Evolutionary conservation across 2,113 vertebrate species (phyloP).

Genomic region (Mixornis gularis): DNA sequence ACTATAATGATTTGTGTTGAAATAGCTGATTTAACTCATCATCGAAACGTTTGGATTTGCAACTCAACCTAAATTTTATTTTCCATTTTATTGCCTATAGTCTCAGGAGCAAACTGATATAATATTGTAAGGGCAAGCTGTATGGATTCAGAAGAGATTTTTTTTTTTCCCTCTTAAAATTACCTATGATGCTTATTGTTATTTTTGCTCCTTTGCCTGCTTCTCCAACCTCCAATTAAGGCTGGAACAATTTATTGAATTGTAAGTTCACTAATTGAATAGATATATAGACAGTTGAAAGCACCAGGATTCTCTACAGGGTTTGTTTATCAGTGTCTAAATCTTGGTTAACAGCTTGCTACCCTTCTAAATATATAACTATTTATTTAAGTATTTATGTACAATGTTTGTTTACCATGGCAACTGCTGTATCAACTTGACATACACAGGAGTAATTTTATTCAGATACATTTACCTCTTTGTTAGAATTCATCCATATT

Average conservation of each 20-base stretch:
- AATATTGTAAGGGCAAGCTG: not conserved
- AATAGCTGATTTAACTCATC: not conserved
- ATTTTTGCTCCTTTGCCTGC: not conserved
- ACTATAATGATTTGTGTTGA: not conserved
- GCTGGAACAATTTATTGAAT: not conserved
- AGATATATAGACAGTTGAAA: slow-evolving; percentile 24
- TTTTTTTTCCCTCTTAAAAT: not conserved
- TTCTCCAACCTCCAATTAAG: not conserved
- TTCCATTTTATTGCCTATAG: not conserved
- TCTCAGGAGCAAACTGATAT: not conserved
- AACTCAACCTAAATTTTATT: not conserved
- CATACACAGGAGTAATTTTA: slow-evolving; percentile 4
- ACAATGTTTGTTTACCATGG: slow-evolving; percentile 29
- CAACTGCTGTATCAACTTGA: slow-evolving; percentile 36
- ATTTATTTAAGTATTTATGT: slow-evolving; percentile 44
- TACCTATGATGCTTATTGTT: not conserved
- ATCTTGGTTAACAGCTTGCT: slow-evolving; percentile 25
- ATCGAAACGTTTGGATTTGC: not conserved
- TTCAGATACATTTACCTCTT: slow-evolving; percentile 5
- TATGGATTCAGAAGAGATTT: not conserved
- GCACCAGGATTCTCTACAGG: not conserved
- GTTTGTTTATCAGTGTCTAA: slow-evolving; percentile 24
- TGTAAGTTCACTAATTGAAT: not conserved
- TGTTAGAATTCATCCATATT: not conserved
- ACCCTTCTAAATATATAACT: slow-evolving; percentile 14